Evolutionary conservation across 2,797 vertebrate species (phyloP).

Genomic region (Podargus strigoides): DNA sequence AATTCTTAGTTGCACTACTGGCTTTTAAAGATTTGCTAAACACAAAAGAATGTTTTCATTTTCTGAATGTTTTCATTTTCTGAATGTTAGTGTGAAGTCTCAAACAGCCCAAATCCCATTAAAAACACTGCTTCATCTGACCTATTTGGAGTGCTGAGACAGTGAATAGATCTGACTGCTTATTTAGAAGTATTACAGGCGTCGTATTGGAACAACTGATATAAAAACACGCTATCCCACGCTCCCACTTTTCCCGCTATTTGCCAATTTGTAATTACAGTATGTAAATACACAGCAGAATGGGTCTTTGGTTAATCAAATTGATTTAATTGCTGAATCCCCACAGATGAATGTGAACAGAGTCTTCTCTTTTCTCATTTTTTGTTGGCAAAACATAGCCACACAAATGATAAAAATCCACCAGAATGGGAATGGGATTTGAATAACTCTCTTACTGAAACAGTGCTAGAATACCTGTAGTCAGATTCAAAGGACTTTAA

Average conservation of each 20-base stretch:
- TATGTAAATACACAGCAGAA: conserved; percentile 74
- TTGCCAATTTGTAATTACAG: conserved; percentile 72
- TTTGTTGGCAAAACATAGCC: conserved; percentile 69
- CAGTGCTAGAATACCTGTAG: conserved; percentile 42
- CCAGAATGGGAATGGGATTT: conserved; percentile 41
- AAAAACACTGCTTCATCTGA: not conserved
- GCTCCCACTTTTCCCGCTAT: conserved; percentile 63
- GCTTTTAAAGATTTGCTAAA: not conserved
- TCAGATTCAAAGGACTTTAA: conserved; percentile 41
- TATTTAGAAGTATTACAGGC: conserved; percentile 45
- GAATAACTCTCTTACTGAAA: conserved; percentile 16
- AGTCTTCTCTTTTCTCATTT: conserved; percentile 64
- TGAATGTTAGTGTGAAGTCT: not conserved
- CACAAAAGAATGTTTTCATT: not conserved
- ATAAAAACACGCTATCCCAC: conserved; percentile 58
- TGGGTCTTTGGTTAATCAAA: conserved; percentile 75
- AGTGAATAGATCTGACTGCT: conserved; percentile 16
- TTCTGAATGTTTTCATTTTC: not conserved
- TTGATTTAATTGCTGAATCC: conserved; percentile 74
- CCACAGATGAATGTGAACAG: conserved; percentile 69
- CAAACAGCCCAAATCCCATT: not conserved
- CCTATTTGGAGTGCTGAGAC: not conserved
- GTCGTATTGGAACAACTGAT: conserved; percentile 61
- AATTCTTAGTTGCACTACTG: not conserved
- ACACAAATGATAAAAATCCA: conserved; percentile 51